Evolutionary conservation across 2,888 invertebrate genomes (phyloP).

Genomic region (Pheosia tremula): DNA sequence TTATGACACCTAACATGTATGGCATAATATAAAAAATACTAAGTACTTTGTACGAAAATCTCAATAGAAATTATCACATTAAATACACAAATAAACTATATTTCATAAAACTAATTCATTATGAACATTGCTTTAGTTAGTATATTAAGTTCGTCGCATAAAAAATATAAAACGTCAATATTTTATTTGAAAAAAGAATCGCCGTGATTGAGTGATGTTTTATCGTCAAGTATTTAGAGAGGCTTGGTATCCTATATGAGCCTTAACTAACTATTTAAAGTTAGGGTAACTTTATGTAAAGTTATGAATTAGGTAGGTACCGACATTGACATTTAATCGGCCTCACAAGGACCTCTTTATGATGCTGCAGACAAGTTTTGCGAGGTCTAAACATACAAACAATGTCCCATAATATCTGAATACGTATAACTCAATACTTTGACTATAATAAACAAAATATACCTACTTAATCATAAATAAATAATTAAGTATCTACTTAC

Average conservation of each 20-base stretch:
- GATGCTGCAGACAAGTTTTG: too few relatives aligned
- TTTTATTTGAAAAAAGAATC: too few relatives aligned
- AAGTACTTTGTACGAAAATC: constrained; percentile 73
- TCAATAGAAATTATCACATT: constrained; percentile 51
- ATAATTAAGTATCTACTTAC: constrained; percentile 24
- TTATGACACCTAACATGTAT: constrained; percentile 41
- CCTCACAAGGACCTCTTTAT: too few relatives aligned
- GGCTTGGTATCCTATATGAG: neutral
- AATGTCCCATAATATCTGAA: neutral
- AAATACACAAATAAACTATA: constrained; percentile 29
- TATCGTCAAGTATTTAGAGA: constrained; percentile 16
- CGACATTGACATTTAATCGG: too few relatives aligned
- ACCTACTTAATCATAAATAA: constrained; percentile 10
- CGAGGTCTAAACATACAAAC: too few relatives aligned
- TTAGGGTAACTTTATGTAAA: neutral
- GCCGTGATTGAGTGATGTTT: neutral
- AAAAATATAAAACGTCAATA: neutral
- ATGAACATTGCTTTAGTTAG: neutral
- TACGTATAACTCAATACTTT: constrained; percentile 9
- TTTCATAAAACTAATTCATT: constrained; percentile 1
- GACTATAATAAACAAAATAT: constrained; percentile 14
- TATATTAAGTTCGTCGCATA: constrained; percentile 11
- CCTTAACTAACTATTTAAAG: neutral
- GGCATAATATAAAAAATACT: constrained; percentile 55
- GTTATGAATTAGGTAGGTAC: too few relatives aligned